Base-by-base conservation (phyloP, 1,140 invertebrate genomes). In the Microplitis demolitor region DNA sequence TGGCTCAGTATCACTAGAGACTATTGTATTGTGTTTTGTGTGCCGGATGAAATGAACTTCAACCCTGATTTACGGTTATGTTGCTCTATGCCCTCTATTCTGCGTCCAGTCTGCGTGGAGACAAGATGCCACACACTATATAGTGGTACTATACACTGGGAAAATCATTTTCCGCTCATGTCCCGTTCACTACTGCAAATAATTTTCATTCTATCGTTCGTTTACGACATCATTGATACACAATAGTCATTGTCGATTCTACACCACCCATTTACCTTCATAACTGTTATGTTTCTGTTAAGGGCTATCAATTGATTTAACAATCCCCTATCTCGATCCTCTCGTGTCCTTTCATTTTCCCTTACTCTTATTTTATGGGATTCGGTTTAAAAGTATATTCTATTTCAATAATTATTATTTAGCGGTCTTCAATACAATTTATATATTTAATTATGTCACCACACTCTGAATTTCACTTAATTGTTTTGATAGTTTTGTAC, bases 51-150 rank as follows among this genome's bases (percentile, higher is more conserved):
- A 81, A 83, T 81, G 80, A 80, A 76, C 71, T 78, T 75, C 75
- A 50, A 72, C 45, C 62, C 64, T 80, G 79, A 84, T 82, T 82
- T 82, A 81, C 76, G 77, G 64, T 74, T 78, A 75, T 74, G 73
- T 80, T 5, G 39, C 39, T 45, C 6, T 6, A 45, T 71, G 75
- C 72, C 75, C 78, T 74, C 69, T 39, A 74, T 61, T 62, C 14
- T 67, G 35, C 39, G 39, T 67, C 53, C 56, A 50, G 34, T 60
- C 16, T 13, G 56, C 58, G 37, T 45, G 56, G 24, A 45, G 39
- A 45, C 54, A 58, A 58, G 56, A 58, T 58, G 56, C 14, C 56
- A 58, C 16, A 31, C 56, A 31, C 14, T 24, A 24, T 24, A 24
- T n/a, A n/a, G n/a, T n/a, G n/a, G n/a, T n/a, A n/a, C n/a, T n/a